Percentiles rank a stretch among this genome's conserved stretches.
phyloP scores from a whole-genome alignment of 2,113 vertebrate species.

The Aphyosemion australe region DNA sequence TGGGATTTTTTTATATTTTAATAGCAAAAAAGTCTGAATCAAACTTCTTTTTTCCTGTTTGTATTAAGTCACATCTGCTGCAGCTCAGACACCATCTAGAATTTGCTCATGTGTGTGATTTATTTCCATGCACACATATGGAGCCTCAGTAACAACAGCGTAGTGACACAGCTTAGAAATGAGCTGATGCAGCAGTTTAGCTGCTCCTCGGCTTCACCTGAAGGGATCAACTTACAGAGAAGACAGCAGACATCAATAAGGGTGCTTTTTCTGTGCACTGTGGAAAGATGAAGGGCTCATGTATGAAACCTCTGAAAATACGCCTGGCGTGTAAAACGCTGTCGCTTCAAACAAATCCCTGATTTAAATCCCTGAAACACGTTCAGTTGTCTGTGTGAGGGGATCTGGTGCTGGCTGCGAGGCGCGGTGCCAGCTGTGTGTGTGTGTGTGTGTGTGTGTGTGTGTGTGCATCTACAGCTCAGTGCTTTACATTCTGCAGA shows the following conservation, averaged over 20 bases:
- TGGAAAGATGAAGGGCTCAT: constrained; percentile 73
- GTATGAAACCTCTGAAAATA: constrained; percentile 69
- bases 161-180: constrained; percentile 61
- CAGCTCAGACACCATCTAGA: too few relatives aligned
- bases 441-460: too few relatives aligned
- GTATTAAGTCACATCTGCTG: too few relatives aligned
- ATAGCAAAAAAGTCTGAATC: too few relatives aligned
- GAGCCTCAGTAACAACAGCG: constrained; percentile 26
- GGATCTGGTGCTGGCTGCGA: constrained; percentile 42
- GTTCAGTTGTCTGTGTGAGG: constrained; percentile 56
- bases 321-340: constrained; percentile 60
- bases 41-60: too few relatives aligned
- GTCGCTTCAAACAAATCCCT: constrained; percentile 67
- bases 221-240: constrained; percentile 54
- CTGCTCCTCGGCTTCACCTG: constrained; percentile 54
- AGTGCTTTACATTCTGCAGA: constrained; percentile 30
- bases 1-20: too few relatives aligned
- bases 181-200: constrained; percentile 61
- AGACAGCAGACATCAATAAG: constrained; percentile 71
- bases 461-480: constrained; percentile 12
- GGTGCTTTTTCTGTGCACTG: constrained; percentile 52
- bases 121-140: neutral
- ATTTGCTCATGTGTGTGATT: too few relatives aligned
- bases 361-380: constrained; percentile 59
- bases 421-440: constrained; percentile 22